Evolutionary conservation across 2,113 vertebrate genomes (phyloP), one percentile per base, ranked within the genome.

Genomic region (Haliaeetus leucogaster): DNA sequence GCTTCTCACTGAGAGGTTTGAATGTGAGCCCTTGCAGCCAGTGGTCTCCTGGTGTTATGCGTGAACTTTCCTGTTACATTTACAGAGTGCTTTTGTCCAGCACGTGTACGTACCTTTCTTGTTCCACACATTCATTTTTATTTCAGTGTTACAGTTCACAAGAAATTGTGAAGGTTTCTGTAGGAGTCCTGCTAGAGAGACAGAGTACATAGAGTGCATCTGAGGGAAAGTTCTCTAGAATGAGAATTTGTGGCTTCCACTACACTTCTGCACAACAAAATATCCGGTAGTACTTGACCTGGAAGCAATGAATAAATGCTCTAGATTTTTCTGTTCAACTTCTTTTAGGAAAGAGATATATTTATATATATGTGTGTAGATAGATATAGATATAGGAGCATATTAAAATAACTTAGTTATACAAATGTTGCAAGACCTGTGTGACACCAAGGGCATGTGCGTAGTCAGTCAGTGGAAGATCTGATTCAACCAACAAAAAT

Each of bases 61-160:
- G 29, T n/a, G 27, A 86, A 89, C 9, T 22, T 82, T 23, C 40
- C 45, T 62, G 45, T 66, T 80, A 63, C 3, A 5, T 73, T 77
- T 88, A 22, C 45, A 18, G 27, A 40, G 16, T 72, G 59, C 19
- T 81, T 80, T 88, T 90, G 30, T 66, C 63, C 18, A 40, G 40
- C 59, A 10, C 1, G 0, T 40, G 15, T 32, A 30, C 3, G 3
- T 10, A 32, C 16, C 20, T 45, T 43, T 77, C 59, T 26, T 45
- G 30, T 73, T 82, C 50, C 67, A 83, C 36, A 16, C 13, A 10
- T 29, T 48, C 3, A 12, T 45, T 77, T 89, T 80, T 45, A 50
- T 73, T 50, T 66, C 29, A 34, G 66, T 59, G 55, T 43, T 19
- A 11, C 0, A 8, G 30, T 43, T 52, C 27, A 53, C 50, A 72